Evolutionary conservation across 1,140 invertebrate genomes (phyloP).

Genomic region (Lordiphosa collinella): DNA sequence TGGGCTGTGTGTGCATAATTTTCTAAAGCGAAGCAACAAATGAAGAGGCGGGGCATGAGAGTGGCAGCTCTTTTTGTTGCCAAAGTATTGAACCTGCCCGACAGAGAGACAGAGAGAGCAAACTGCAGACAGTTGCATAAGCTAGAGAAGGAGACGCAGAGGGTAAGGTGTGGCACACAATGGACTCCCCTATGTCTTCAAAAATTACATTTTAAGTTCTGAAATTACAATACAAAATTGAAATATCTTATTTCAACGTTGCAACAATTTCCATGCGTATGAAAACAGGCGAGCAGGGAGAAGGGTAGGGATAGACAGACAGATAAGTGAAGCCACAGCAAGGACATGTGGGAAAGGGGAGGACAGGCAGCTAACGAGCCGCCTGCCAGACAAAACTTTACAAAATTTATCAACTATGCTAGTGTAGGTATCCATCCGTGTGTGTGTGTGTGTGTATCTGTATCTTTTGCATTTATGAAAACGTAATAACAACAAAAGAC

Average conservation of each 20-base stretch:
- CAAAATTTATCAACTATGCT: slow-evolving; percentile 65
- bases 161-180: slow-evolving; percentile 19
- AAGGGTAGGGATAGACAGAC: background rate
- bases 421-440: background rate
- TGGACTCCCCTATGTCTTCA: slow-evolving; percentile 52
- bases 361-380: slow-evolving; percentile 58
- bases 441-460: slow-evolving; percentile 18
- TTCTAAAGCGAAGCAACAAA: slow-evolving; percentile 61
- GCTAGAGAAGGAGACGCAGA: background rate
- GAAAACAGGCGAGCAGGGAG: background rate
- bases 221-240: slow-evolving; percentile 73
- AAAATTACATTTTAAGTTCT: slow-evolving; percentile 70
- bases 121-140: background rate
- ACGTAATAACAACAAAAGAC: slow-evolving; percentile 77
- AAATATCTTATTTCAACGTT: slow-evolving; percentile 72
- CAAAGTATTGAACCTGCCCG: background rate
- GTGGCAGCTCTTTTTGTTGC: background rate
- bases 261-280: slow-evolving; percentile 69
- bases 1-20: slow-evolving; percentile 61
- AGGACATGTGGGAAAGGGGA: background rate
- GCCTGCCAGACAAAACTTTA: slow-evolving; percentile 72
- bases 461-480: slow-evolving; percentile 72
- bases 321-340: slow-evolving; percentile 23
- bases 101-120: background rate
- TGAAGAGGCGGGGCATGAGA: slow-evolving; percentile 1